Conservation (phyloP, 2,113 vertebrate species). For the Ellobius talpinus region DNA sequence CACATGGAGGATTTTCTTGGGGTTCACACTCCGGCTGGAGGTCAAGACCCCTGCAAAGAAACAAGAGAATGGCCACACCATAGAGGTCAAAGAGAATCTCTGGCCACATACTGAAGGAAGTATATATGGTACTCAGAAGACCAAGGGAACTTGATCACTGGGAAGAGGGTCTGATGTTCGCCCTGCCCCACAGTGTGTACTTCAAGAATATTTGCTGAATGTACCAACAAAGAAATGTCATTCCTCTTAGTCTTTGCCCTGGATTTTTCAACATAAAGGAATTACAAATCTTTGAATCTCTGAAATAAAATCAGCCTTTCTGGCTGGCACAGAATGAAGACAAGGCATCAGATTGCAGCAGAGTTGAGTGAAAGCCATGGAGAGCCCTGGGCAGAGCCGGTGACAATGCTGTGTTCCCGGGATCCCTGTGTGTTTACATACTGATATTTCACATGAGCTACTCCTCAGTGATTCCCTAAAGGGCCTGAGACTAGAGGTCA, state of each 20-base stretch:
- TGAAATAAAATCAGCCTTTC: background rate
- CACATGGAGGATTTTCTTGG: constrained; percentile 59
- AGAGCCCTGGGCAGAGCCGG: background rate
- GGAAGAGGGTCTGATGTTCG: background rate
- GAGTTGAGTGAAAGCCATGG: background rate
- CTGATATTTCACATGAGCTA: constrained; percentile 47
- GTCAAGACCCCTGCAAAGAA: constrained; percentile 90
- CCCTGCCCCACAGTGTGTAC: accelerated
- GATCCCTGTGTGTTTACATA: background rate
- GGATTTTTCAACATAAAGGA: background rate
- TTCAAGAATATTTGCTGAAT: background rate
- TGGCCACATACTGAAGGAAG: background rate
- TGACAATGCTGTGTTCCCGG: background rate
- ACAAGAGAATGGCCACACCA: background rate
- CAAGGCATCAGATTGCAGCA: background rate
- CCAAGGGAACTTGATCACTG: background rate
- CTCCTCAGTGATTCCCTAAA: constrained; percentile 61
- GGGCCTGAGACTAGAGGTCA: constrained; percentile 49
- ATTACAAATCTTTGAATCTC: background rate
- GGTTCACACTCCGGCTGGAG: constrained; percentile 87
- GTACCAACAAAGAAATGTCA: background rate
- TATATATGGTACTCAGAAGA: background rate
- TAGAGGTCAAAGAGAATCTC: accelerated
- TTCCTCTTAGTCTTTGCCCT: background rate
- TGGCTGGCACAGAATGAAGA: background rate